Conservation (phyloP, 2,113 vertebrate genomes). For the Dinomys branickii region DNA sequence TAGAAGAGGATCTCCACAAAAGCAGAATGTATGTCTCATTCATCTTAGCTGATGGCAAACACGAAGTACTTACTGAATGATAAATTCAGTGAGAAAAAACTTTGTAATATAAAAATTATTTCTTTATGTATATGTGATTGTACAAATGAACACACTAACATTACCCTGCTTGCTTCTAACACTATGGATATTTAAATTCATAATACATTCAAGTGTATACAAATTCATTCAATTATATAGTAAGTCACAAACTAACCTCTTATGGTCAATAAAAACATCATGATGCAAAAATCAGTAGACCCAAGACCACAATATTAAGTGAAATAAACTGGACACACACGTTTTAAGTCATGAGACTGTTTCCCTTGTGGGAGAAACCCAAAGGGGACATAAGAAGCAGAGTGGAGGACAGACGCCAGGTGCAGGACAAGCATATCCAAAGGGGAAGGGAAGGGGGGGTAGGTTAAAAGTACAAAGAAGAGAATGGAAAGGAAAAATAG, state of each 20-base stretch:
- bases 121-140: background rate
- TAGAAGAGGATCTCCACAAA: background rate
- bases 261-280: slow-evolving; percentile 22
- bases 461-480: background rate
- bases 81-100: slow-evolving; percentile 31
- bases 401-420: background rate
- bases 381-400: background rate
- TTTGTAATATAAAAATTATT: background rate
- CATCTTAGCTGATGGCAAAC: background rate
- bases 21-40: background rate
- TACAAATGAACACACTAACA: background rate
- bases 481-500: background rate
- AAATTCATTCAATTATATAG: background rate
- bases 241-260: background rate
- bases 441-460: background rate
- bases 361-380: background rate
- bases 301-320: background rate
- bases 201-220: background rate
- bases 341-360: background rate
- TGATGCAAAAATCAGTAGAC: slow-evolving; percentile 37
- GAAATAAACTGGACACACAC: background rate
- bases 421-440: background rate
- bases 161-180: slow-evolving; percentile 7
- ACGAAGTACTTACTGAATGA: background rate
- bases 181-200: slow-evolving; percentile 30